Evolutionary conservation across 1,140 invertebrate species (phyloP).

Genomic region (Frieseomelitta varia): DNA sequence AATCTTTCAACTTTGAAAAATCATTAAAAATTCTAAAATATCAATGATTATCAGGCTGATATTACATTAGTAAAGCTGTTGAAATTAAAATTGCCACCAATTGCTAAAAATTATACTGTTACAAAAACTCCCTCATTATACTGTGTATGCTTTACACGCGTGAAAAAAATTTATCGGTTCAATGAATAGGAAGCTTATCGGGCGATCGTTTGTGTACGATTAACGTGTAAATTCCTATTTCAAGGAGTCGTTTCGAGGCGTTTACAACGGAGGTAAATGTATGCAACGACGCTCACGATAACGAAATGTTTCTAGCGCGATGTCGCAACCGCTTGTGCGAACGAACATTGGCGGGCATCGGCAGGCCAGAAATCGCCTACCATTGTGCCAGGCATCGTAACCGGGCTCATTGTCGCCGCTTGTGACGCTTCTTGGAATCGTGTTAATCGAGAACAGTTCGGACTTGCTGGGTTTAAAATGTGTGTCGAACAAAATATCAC

Average conservation of each 20-base stretch:
- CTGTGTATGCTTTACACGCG: no score
- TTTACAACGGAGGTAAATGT: slow-evolving; percentile 36
- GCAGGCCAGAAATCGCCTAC: slow-evolving; percentile 46
- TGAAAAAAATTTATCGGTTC: not conserved
- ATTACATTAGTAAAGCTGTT: not conserved
- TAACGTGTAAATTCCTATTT: not conserved
- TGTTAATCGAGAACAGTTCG: slow-evolving; percentile 46
- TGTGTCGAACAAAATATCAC: not conserved
- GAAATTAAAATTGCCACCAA: not conserved
- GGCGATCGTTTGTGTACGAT: not conserved
- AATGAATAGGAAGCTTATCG: not conserved
- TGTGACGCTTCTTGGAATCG: slow-evolving; percentile 49
- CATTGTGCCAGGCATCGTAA: slow-evolving; percentile 38
- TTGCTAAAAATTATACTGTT: not conserved
- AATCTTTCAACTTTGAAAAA: no score
- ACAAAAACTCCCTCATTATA: not conserved
- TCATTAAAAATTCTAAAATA: not conserved
- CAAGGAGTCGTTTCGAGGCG: not conserved
- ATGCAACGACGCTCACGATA: slow-evolving; percentile 55
- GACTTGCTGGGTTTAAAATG: not conserved
- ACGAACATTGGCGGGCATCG: slow-evolving; percentile 40
- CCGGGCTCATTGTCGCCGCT: slow-evolving; percentile 1
- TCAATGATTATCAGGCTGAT: no score
- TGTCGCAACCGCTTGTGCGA: slow-evolving; percentile 45
- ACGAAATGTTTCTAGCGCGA: slow-evolving; percentile 58